Evolutionary conservation across 2,113 vertebrate genomes (phyloP).

Genomic region (Salminus brasiliensis): DNA sequence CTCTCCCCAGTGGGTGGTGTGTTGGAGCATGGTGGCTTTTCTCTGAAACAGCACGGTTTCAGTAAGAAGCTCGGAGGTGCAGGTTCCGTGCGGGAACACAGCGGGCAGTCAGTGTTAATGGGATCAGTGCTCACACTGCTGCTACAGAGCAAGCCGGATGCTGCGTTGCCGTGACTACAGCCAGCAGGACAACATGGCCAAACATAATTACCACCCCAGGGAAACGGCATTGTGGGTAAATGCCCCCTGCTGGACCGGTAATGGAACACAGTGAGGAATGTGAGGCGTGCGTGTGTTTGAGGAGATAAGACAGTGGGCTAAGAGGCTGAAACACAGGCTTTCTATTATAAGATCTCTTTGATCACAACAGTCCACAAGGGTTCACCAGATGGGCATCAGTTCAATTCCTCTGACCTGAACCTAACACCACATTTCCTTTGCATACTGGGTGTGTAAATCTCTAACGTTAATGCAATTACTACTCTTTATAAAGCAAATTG

Average conservation of each 20-base stretch:
- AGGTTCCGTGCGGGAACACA: not conserved
- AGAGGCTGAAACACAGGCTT: not conserved
- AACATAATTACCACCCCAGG: not conserved
- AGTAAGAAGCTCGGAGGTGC: not conserved
- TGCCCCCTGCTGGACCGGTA: not conserved
- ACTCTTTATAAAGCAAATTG: too few species aligned
- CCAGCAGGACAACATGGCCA: not conserved
- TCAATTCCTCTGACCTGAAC: not conserved
- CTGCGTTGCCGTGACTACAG: slow-evolving; percentile 42
- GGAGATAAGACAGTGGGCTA: not conserved
- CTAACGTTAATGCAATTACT: too few species aligned
- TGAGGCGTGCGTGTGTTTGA: not conserved
- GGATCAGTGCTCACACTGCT: not conserved
- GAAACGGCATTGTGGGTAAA: slow-evolving; percentile 10
- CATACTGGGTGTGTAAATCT: too few species aligned
- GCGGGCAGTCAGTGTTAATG: not conserved
- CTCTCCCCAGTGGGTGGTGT: not conserved
- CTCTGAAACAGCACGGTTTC: not conserved
- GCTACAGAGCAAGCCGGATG: not conserved
- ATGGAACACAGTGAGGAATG: slow-evolving; percentile 1
- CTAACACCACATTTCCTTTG: not conserved
- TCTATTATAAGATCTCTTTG: not conserved
- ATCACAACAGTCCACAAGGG: not conserved
- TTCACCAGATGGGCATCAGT: not conserved
- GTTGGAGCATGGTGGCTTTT: slow-evolving; percentile 11